These are phyloP conservation scores for Hipposideros larvatus DNA, from an alignment of 2,797 vertebrate genomes.

Conservation along the genomic window DNA sequence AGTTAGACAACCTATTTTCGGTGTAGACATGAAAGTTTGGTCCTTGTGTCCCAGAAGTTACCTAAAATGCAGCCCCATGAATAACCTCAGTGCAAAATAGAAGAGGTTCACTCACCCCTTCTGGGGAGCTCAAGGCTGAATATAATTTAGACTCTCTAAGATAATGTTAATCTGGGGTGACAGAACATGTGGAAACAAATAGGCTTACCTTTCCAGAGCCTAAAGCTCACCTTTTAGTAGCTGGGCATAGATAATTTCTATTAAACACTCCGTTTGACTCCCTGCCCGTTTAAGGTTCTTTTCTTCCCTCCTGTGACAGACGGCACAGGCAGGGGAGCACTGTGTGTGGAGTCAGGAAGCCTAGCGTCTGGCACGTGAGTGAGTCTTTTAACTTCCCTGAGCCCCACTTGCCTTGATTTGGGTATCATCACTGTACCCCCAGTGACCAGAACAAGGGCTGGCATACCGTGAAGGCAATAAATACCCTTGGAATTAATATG, in stretches of 20 bases:
- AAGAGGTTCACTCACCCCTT: not conserved
- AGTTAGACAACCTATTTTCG: not conserved
- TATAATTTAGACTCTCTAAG: not conserved
- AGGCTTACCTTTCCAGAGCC: not conserved
- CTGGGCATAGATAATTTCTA: not conserved
- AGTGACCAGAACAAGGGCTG: not conserved
- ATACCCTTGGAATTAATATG: not conserved
- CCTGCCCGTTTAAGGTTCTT: not conserved
- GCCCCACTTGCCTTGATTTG: not conserved
- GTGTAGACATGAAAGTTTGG: not conserved
- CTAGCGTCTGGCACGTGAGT: too few relatives aligned
- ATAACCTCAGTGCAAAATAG: not conserved
- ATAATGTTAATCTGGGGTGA: not conserved
- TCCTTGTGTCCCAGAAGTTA: not conserved
- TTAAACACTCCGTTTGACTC: not conserved
- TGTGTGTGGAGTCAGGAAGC: not conserved
- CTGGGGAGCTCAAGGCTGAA: not conserved
- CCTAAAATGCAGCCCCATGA: not conserved
- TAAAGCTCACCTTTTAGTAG: not conserved
- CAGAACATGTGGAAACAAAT: not conserved
- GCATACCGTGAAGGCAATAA: not conserved
- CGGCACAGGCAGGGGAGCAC: not conserved
- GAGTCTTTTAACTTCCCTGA: too few relatives aligned
- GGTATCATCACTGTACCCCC: rapidly evolving
- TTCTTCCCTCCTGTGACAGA: not conserved